These are phyloP conservation scores for Jaculus jaculus DNA, from an alignment of 2,113 vertebrate species.

Conservation along the genomic window DNA sequence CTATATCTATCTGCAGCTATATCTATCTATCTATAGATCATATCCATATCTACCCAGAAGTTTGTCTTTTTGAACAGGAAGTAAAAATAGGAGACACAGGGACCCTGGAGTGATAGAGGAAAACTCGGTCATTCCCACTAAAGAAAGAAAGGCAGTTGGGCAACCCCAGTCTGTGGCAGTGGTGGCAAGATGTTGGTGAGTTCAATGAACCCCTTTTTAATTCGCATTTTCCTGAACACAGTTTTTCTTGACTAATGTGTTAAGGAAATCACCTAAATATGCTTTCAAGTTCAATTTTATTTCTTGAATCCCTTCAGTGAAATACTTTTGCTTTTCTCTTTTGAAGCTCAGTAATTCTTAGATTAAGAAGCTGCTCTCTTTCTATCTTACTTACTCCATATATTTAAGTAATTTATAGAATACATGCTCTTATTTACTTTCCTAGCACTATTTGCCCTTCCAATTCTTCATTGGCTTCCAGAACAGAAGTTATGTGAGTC, in stretches of 20 bases:
- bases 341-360: slow-evolving; percentile 21
- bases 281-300: slow-evolving; percentile 48
- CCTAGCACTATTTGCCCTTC: not conserved
- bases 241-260: slow-evolving; percentile 14
- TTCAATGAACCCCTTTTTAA: not conserved
- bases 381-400: not conserved
- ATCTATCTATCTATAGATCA: too few species aligned
- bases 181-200: not conserved
- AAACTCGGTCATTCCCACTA: not conserved
- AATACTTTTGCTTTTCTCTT: slow-evolving; percentile 21
- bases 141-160: not conserved
- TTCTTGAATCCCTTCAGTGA: not conserved
- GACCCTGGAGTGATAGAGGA: not conserved
- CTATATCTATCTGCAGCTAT: not conserved
- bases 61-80: not conserved
- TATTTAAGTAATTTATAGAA: slow-evolving; percentile 57
- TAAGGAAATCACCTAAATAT: slow-evolving; percentile 39
- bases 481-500: slow-evolving; percentile 38
- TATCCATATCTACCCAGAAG: not conserved
- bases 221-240: not conserved
- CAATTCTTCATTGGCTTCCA: slow-evolving; percentile 51
- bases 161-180: not conserved
- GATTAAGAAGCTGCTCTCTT: slow-evolving; percentile 36
- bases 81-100: not conserved
- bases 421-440: slow-evolving; percentile 35